Evolutionary conservation across 2,888 invertebrate genomes (phyloP).

Genomic region (Stramonita haemastoma): DNA sequence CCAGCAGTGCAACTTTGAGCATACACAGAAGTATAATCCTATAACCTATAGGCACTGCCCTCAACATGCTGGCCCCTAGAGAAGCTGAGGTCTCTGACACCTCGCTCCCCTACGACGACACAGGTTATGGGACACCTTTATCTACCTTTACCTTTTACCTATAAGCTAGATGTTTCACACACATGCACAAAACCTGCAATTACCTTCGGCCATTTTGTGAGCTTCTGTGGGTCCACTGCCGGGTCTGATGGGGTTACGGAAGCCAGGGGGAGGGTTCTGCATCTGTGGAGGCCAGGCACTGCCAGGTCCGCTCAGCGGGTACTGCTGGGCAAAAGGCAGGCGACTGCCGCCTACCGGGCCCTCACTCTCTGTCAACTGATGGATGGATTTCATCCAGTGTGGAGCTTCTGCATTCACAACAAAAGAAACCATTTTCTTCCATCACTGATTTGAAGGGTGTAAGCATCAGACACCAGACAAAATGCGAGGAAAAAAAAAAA

Average conservation of each 20-base stretch:
- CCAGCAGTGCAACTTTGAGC: too few relatives aligned
- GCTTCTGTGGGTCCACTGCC: conserved; percentile 66
- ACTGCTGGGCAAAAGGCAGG: conserved; percentile 73
- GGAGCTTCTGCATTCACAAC: conserved; percentile 63
- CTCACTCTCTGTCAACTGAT: conserved; percentile 77
- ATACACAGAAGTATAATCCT: too few relatives aligned
- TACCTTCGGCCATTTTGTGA: conserved; percentile 71
- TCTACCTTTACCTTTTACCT: too few relatives aligned
- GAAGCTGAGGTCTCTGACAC: too few relatives aligned
- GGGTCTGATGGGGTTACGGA: conserved; percentile 70
- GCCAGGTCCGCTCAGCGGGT: conserved; percentile 59
- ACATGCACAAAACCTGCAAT: conserved; percentile 6
- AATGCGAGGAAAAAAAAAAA: too few relatives aligned
- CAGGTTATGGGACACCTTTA: too few relatives aligned
- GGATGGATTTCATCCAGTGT: conserved; percentile 79
- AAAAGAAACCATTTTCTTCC: conserved; percentile 16
- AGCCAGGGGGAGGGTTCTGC: conserved; percentile 75
- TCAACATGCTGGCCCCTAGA: too few relatives aligned
- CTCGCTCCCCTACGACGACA: too few relatives aligned
- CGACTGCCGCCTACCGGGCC: conserved; percentile 59
- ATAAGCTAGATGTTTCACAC: background rate
- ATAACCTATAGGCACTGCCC: too few relatives aligned
- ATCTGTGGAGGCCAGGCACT: conserved; percentile 70
- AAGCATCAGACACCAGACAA: too few relatives aligned
- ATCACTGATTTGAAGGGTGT: too few relatives aligned